Conservation (phyloP, 2,888 invertebrate species). For the Oxyscelio sp. region DNA sequence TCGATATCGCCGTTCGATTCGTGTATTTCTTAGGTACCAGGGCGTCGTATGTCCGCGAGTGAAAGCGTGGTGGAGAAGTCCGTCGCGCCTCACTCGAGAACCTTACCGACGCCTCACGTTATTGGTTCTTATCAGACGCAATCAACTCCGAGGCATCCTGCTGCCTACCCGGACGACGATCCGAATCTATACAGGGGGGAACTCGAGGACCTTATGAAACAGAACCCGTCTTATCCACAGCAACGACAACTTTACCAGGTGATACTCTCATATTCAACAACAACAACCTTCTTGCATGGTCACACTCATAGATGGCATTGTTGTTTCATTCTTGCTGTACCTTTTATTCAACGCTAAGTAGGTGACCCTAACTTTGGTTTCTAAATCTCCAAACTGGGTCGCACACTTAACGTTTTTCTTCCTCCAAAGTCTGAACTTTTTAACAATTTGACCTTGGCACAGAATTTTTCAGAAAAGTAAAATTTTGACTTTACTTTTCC, state of each 20-base stretch:
- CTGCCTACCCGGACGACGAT: slow-evolving; percentile 91
- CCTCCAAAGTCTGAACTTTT: too few relatives aligned
- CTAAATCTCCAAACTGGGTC: too few relatives aligned
- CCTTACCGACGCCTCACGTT: slow-evolving; percentile 85
- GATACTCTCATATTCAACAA: slow-evolving; percentile 41
- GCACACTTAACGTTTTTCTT: too few relatives aligned
- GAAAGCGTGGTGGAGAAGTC: slow-evolving; percentile 89
- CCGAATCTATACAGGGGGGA: slow-evolving; percentile 92
- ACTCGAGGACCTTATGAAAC: slow-evolving; percentile 94
- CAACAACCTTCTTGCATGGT: slow-evolving; percentile 5
- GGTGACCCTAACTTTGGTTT: too few relatives aligned
- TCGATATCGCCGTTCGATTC: slow-evolving; percentile 59
- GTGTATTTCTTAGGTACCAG: slow-evolving; percentile 85
- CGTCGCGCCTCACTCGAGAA: slow-evolving; percentile 86
- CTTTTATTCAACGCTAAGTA: too few relatives aligned
- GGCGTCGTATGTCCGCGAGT: slow-evolving; percentile 89
- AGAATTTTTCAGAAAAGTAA: slow-evolving; percentile 13
- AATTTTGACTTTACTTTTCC: background rate
- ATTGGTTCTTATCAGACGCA: slow-evolving; percentile 83
- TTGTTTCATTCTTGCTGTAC: too few relatives aligned
- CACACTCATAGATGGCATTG: too few relatives aligned
- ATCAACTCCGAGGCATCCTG: slow-evolving; percentile 85
- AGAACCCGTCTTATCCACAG: slow-evolving; percentile 91
- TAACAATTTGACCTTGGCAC: background rate
- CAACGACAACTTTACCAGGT: slow-evolving; percentile 86